Evolutionary conservation across 2,888 invertebrate species (phyloP).

Genomic region (Clunio marinus): DNA sequence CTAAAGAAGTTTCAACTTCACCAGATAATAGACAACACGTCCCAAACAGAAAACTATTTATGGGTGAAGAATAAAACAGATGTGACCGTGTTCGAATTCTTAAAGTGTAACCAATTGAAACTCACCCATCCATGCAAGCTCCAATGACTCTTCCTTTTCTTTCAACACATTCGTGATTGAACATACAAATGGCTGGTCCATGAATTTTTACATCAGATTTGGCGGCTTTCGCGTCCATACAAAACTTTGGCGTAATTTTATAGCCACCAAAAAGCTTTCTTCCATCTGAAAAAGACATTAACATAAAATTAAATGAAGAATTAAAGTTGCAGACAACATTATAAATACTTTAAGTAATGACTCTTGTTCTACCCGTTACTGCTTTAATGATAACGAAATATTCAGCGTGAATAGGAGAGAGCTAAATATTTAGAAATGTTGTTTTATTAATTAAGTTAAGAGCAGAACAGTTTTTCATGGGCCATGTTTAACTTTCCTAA

Average conservation of each 20-base stretch:
- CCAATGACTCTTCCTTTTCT: constrained; percentile 79
- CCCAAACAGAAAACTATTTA: constrained; percentile 68
- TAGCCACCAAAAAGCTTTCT: constrained; percentile 81
- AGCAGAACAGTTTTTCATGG: too few species aligned
- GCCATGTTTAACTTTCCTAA: too few species aligned
- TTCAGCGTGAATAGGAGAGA: too few species aligned
- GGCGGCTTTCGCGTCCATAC: constrained; percentile 65
- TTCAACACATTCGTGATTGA: constrained; percentile 82
- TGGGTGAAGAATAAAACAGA: background rate
- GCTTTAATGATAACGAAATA: too few species aligned
- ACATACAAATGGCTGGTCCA: constrained; percentile 84
- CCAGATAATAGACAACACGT: constrained; percentile 77
- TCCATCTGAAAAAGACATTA: constrained; percentile 47
- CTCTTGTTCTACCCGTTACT: too few species aligned
- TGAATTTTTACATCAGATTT: constrained; percentile 55
- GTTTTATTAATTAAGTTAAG: too few species aligned
- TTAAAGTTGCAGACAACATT: too few species aligned
- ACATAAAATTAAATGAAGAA: too few species aligned
- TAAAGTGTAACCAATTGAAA: background rate
- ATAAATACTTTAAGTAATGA: too few species aligned
- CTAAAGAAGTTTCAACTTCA: constrained; percentile 50
- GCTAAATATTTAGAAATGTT: too few species aligned
- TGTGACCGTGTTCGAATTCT: background rate
- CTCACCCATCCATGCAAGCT: constrained; percentile 78
- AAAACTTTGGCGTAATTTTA: constrained; percentile 76